A percentile compares a stretch with the other conserved stretches of the same genome.
phyloP scores from a whole-genome alignment of 2,888 invertebrate genomes.

The Cryptus armator region DNA sequence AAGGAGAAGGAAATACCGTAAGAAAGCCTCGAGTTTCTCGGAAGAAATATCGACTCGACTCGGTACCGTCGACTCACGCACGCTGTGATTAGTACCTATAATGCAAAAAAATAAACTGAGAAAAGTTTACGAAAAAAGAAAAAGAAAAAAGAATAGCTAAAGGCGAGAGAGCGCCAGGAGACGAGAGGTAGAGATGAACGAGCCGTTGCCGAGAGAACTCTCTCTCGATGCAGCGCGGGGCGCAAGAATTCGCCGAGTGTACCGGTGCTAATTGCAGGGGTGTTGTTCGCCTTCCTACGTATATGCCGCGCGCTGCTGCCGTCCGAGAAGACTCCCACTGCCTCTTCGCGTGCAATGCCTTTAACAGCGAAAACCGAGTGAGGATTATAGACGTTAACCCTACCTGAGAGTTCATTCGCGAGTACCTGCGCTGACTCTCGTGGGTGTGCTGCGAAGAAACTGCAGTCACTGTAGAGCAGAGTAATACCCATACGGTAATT shows the following conservation, averaged over 20 bases:
- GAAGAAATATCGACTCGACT: conserved; percentile 48
- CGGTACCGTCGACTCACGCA: conserved; percentile 51
- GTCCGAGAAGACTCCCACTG: conserved; percentile 44
- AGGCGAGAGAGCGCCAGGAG: conserved; percentile 26
- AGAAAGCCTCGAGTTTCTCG: conserved; percentile 43
- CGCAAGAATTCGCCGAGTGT: conserved; percentile 63
- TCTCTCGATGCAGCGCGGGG: conserved; percentile 31
- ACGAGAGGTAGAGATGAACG: conserved; percentile 11
- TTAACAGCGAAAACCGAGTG: conserved; percentile 38
- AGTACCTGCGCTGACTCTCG: background rate
- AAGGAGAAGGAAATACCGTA: conserved; percentile 40
- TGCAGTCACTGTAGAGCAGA: background rate
- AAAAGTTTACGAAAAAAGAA: background rate
- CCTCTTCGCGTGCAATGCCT: conserved; percentile 29
- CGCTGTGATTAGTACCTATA: conserved; percentile 65
- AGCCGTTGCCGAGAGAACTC: conserved; percentile 34
- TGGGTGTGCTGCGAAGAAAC: conserved; percentile 7
- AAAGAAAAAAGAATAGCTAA: conserved; percentile 35
- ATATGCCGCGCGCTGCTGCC: conserved; percentile 23
- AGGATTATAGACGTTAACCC: conserved; percentile 65
- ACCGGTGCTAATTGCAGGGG: conserved; percentile 68
- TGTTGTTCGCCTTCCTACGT: conserved; percentile 61
- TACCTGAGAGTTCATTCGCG: conserved; percentile 55
- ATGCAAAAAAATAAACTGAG: conserved; percentile 21
- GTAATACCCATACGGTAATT: conserved; percentile 9